Evolutionary conservation across 2,888 invertebrate species (phyloP), one percentile per base, ranked within the genome.

Genomic region (Melanotus villosus): DNA sequence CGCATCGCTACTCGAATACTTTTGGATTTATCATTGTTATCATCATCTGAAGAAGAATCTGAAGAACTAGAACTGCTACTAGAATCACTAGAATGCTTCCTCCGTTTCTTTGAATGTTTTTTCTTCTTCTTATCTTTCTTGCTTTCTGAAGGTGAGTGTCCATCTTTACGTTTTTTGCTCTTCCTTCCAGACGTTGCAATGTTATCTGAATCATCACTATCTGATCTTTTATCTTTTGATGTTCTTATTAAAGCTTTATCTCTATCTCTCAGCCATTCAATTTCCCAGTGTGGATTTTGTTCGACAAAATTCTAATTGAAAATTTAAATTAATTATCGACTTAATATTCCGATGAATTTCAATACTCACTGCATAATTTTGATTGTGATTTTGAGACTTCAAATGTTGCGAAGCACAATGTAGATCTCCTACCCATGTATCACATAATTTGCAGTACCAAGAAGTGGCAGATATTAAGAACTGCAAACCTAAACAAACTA

Each of bases 361-460:
- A n/a, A n/a, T 65, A 88, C 90, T 89, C 82, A 95, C 95, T 69
- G 91, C 89, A 81, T 93, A 95, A 82, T 93, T 93, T 77, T 92
- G 91, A 77, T 92, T 91, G 85, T 96, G 96, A 19, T 88, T 85
- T 69, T 91, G 87, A 0, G 93, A 94, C 82, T 95, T 95, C 69
- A 96, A 87, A 85, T 96, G 96, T 1, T 93, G 90, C 7, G 94
- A 94, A 0, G 95, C 95, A 82, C 95, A 95, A 83, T 95, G 94
- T 70, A 94, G 87, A 82, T 96, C 96, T 0, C 95, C 96, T 79
- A 96, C 94, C 91, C 95, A 96, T 77, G 90, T 88, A 81, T 93
- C 92, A 80, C 96, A 96, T 71, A 96, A 87, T 82, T 94, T 94
- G 86, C 96, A 96, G 85, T 93, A 96, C 95, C 95, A 96, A 26